Percentiles rank a stretch among this genome's conserved stretches.
phyloP scores from a whole-genome alignment of 2,113 vertebrate genomes.

The Tragelaphus scriptus region DNA sequence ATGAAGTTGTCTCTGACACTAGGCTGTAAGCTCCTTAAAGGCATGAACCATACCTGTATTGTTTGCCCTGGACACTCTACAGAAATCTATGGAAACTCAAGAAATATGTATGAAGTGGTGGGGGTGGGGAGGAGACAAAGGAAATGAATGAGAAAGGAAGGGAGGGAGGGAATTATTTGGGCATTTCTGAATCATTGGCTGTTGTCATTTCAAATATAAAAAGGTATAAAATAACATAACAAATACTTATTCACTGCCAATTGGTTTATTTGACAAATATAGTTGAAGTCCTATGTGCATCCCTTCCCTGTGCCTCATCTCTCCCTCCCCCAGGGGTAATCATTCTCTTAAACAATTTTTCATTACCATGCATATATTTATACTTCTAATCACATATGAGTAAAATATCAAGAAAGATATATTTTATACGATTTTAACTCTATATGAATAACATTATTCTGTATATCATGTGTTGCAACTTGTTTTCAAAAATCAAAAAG shows the following conservation, averaged over 20 bases:
- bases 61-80: neutral
- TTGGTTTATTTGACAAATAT: neutral
- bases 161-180: neutral
- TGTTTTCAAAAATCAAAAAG: slow-evolving; percentile 2
- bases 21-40: neutral
- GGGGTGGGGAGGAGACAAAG: neutral
- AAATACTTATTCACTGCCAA: neutral
- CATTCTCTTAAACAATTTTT: neutral
- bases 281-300: neutral
- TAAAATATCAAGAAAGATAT: neutral
- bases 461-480: neutral
- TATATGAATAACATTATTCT: neutral
- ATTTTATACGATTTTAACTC: neutral
- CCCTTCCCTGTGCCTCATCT: neutral
- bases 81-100: neutral
- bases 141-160: neutral
- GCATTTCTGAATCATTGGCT: neutral
- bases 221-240: neutral
- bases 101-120: neutral
- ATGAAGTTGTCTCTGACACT: neutral
- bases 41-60: neutral
- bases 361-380: neutral
- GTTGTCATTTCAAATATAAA: neutral
- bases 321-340: neutral
- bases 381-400: neutral